A percentile compares a stretch with the other conserved stretches of the same genome.
These are phyloP conservation scores for Anguilla megastoma DNA, from an alignment of 2,797 vertebrate species.

Conservation along the genomic window DNA sequence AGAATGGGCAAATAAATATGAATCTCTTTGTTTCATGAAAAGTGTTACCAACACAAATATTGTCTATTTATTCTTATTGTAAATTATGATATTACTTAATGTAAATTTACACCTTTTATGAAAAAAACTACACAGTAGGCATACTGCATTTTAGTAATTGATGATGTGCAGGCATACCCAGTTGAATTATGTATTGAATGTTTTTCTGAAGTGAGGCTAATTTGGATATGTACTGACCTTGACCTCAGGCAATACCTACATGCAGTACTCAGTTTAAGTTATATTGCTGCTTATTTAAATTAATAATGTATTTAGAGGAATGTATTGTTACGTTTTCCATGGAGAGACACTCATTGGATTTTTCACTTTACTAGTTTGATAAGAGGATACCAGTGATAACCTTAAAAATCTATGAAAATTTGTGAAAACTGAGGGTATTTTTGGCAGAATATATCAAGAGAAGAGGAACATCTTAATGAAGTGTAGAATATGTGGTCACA, in stretches of 20 bases:
- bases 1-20: no score
- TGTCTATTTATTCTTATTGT: background rate
- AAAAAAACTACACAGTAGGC: background rate
- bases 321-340: background rate
- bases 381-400: background rate
- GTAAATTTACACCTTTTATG: background rate
- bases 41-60: background rate
- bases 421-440: background rate
- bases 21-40: no score
- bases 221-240: background rate
- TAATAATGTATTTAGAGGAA: background rate
- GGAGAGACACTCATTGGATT: background rate
- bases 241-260: background rate
- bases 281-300: background rate
- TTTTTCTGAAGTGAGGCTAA: background rate
- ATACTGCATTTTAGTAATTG: background rate
- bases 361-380: background rate
- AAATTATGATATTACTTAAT: background rate
- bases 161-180: background rate
- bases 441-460: background rate
- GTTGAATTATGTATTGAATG: background rate
- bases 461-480: constrained; percentile 51
- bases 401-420: background rate
- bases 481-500: constrained; percentile 56
- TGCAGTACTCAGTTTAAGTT: background rate